Base-by-base conservation (phyloP, 35 echinoderm and acorn worm species). In the Ophioderma brevispina region DNA sequence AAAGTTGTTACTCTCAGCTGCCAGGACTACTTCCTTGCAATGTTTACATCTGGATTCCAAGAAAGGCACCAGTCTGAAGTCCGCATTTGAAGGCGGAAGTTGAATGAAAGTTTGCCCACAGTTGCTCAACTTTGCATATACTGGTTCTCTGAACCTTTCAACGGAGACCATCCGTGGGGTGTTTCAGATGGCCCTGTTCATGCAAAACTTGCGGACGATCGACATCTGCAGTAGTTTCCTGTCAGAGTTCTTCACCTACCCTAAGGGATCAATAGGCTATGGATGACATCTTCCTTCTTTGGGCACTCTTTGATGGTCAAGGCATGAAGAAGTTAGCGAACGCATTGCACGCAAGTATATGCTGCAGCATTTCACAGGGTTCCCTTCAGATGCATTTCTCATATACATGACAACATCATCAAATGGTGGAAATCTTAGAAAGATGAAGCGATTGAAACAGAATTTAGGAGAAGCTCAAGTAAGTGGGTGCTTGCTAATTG, bases 11-110 rank as follows among this genome's bases (percentile, higher is more conserved):
- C 75, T 87, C 5, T 77, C 86, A 31, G 86, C 75, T 1, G 56
- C 64, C 0, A 87, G 86, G 86, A 87, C 31, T 87, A 87, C 49
- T 87, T 87, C 39, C 56, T 70, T 1, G 86, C 86, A 36, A 87
- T 87, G 86, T 87, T 87, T 38, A 76, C 86, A 40, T 70, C 64
- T 0, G 64, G 56, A 25, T 46, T 87, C 15, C 36, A 38, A n/a
- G 86, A 87, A 78, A 77, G n/a, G 64, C 28, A 77, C 56, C 18
- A 39, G 77, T 43, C 76, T 87, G 75, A 78, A 31, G 77, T 87
- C 0, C 41, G 55, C 30, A 55, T 84, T 36, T 42, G 55, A 84
- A 38, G 77, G 33, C 70, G 78, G 30, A 87, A 30, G 33, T 64
- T 78, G 30, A 87, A 30, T 10, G 64, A 76, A 32, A 50, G 76